Base-by-base conservation (phyloP, 2,797 vertebrate species). In the Kryptolebias ocellatus region DNA sequence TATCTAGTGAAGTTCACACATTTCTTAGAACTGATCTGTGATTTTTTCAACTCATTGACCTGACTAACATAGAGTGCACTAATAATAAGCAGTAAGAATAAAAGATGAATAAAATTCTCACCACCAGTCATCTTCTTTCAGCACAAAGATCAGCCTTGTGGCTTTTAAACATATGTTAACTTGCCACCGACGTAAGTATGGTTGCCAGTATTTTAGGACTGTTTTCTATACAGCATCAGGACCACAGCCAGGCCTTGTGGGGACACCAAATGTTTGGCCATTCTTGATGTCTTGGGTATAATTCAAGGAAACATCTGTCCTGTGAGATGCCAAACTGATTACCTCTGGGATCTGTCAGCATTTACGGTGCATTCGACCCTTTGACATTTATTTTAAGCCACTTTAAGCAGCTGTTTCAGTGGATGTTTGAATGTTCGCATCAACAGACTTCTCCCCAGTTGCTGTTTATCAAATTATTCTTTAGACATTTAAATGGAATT, bases 301-400 rank as follows among this genome's bases (percentile, higher is more conserved):
- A 79, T 66, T 76, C 66, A 69, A 59, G 46, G 37, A 54, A 85
- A 64, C 60, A 68, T 67, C 45, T 17, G n/a, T 59, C 65, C 84
- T 75, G 65, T 7, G 55, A 78, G 12, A 79, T 79, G 78, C 61
- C 79, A 68, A 45, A 70, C 0, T 52, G 58, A 80, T 74, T 68
- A 77, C 50, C 52, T 16, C 37, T 15, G 17, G 16, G 64, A 61
- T 6, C 51, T 28, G 66, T 49, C 31, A 54, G 47, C 20, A 64
- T 34, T 62, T n/a, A 66, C 45, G 64, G 59, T 24, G 20, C 45
- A 18, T n/a, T 16, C 20, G 1, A 74, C 71, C 64, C 68, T 78
- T 72, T 61, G 71, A 70, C 79, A 76, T 86, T 85, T 77, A 63
- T 61, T 44, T 46, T 60, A 10, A 31, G 62, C 18, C 53, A n/a